phyloP scores from a whole-genome alignment of 2,113 vertebrate species.

The Corynorhinus townsendii region DNA sequence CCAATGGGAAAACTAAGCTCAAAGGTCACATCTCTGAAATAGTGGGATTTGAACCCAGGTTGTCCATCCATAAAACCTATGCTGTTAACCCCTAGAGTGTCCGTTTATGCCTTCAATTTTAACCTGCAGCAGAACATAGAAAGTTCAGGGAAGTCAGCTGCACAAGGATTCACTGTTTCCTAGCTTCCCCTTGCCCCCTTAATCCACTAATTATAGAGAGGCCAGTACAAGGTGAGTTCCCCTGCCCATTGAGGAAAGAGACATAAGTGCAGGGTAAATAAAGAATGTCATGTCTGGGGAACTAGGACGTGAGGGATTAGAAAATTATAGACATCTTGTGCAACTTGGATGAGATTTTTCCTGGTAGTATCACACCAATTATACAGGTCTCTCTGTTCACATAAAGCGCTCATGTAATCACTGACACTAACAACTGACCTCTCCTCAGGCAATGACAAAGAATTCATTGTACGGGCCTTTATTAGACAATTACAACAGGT shows the following conservation, averaged over 20 bases:
- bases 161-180: conserved; percentile 18
- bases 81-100: not conserved
- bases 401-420: conserved; percentile 71
- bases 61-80: not conserved
- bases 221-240: conserved; percentile 1
- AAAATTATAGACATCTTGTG: conserved; percentile 69
- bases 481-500: conserved; percentile 81
- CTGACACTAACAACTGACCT: conserved; percentile 74
- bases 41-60: not conserved
- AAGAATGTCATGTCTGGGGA: conserved; percentile 64
- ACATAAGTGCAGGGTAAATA: conserved; percentile 56
- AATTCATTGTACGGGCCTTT: conserved; percentile 69
- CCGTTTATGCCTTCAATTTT: not conserved
- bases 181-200: not conserved
- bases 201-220: conserved; percentile 45
- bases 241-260: conserved; percentile 45
- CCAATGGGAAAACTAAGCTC: not conserved
- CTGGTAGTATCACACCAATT: conserved; percentile 63
- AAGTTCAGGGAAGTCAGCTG: not conserved
- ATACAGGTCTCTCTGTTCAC: conserved; percentile 70
- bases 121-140: not conserved
- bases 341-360: conserved; percentile 63
- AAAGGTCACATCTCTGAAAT: not conserved
- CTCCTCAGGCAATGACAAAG: conserved; percentile 82
- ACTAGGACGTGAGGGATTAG: conserved; percentile 63